These are phyloP conservation scores for Hydrochoerus hydrochaeris DNA, from an alignment of 2,113 vertebrate species.

Conservation along the genomic window DNA sequence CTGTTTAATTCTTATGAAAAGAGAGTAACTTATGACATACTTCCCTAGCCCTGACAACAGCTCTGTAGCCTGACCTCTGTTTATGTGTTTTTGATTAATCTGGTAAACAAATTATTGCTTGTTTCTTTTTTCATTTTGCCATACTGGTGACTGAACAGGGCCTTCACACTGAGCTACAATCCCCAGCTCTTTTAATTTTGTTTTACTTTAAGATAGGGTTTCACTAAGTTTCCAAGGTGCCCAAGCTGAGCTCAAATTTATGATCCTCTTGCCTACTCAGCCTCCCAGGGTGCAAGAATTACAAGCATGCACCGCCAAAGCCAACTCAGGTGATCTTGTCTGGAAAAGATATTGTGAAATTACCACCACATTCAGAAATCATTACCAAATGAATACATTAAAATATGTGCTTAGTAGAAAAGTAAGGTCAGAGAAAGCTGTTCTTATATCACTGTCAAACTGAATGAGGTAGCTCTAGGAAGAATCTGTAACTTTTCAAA, in stretches of 20 bases:
- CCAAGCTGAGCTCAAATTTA: not conserved
- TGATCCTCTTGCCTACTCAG: not conserved
- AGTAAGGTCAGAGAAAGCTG: conserved; percentile 50
- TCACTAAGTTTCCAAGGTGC: not conserved
- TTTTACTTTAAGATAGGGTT: not conserved
- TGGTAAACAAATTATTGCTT: conserved; percentile 51
- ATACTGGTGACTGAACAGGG: not conserved
- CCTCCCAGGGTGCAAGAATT: not conserved
- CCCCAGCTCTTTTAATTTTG: not conserved
- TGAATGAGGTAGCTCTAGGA: conserved; percentile 61
- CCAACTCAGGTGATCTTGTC: conserved; percentile 48
- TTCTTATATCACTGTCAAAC: conserved; percentile 61
- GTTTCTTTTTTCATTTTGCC: not conserved
- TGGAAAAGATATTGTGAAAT: conserved; percentile 57
- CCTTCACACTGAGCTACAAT: not conserved
- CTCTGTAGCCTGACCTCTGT: conserved; percentile 63
- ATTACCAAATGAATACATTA: conserved; percentile 21
- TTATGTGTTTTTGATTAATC: conserved; percentile 62
- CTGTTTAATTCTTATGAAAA: conserved; percentile 60
- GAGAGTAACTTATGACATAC: conserved; percentile 62
- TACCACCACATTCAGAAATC: conserved; percentile 37
- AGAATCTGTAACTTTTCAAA: conserved; percentile 70
- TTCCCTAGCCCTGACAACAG: conserved; percentile 38
- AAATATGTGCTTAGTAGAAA: conserved; percentile 34
- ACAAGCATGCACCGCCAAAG: not conserved